These are phyloP conservation scores for Crotalus helleri DNA, from an alignment of 2,113 vertebrate species.

Conservation along the genomic window DNA sequence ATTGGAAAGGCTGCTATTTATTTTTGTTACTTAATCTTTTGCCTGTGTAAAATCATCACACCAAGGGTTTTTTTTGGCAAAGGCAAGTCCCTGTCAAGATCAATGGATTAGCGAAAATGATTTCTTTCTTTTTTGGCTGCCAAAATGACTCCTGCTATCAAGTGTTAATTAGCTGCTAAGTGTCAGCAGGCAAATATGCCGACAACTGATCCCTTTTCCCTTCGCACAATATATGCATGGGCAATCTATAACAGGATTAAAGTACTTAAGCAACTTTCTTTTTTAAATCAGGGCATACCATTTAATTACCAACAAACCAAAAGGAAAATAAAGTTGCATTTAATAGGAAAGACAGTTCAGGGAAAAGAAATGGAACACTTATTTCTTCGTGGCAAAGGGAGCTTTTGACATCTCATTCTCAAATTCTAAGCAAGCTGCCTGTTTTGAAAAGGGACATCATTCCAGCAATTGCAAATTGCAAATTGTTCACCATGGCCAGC, in stretches of 20 bases:
- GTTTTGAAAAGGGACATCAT: background rate
- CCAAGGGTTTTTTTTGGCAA: constrained; percentile 19
- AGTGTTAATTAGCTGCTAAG: constrained; percentile 32
- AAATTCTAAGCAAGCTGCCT: background rate
- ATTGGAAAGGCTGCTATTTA: constrained; percentile 22
- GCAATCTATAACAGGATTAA: constrained; percentile 30
- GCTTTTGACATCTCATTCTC: background rate
- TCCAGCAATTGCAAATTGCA: background rate
- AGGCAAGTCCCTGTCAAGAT: constrained; percentile 29
- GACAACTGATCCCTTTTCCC: constrained; percentile 21
- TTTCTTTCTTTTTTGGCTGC: background rate
- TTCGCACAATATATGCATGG: constrained; percentile 18
- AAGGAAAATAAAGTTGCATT: background rate
- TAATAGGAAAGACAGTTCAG: background rate
- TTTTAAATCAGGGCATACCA: background rate
- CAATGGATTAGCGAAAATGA: constrained; percentile 23
- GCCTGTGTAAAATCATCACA: constrained; percentile 40
- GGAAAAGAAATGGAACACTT: background rate
- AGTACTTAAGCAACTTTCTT: background rate
- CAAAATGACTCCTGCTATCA: constrained; percentile 40
- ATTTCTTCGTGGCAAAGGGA: background rate
- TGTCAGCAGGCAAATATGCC: constrained; percentile 19
- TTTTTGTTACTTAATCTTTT: constrained; percentile 38
- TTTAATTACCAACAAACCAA: constrained; percentile 14
- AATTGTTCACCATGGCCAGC: background rate